Evolutionary conservation across 2,797 vertebrate genomes (phyloP).

Genomic region (Rhynchonycteris naso): DNA sequence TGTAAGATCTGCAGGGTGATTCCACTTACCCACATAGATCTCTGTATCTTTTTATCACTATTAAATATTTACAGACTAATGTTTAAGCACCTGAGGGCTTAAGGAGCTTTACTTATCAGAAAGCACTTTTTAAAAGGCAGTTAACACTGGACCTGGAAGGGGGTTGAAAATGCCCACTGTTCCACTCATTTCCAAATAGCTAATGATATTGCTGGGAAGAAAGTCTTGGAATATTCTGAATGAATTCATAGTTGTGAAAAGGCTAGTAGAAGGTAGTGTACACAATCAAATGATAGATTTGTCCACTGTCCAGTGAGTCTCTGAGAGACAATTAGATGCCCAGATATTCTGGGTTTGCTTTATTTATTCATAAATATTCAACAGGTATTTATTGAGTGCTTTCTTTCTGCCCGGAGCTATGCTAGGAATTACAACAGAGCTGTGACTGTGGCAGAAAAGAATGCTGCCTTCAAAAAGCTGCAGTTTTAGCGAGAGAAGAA

Average conservation of each 20-base stretch:
- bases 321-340: not conserved
- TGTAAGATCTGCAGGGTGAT: conserved; percentile 51
- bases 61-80: conserved; percentile 70
- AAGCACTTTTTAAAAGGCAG: conserved; percentile 52
- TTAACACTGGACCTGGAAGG: conserved; percentile 1
- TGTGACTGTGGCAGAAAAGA: not conserved
- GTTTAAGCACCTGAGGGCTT: conserved; percentile 15
- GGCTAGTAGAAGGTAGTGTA: not conserved
- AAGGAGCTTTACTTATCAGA: conserved; percentile 62
- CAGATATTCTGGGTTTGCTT: not conserved
- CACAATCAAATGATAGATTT: not conserved
- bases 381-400: not conserved
- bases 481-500: not conserved
- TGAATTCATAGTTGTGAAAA: not conserved
- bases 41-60: conserved; percentile 60
- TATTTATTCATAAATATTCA: conserved; percentile 15
- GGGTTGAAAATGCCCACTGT: conserved; percentile 16
- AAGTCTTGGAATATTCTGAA: not conserved
- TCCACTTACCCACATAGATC: not conserved
- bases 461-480: not conserved
- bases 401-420: not conserved
- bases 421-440: not conserved
- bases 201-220: not conserved
- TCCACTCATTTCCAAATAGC: not conserved
- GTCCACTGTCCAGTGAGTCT: not conserved